Conservation (phyloP, 1,140 invertebrate species). For the Tenebrio molitor region DNA sequence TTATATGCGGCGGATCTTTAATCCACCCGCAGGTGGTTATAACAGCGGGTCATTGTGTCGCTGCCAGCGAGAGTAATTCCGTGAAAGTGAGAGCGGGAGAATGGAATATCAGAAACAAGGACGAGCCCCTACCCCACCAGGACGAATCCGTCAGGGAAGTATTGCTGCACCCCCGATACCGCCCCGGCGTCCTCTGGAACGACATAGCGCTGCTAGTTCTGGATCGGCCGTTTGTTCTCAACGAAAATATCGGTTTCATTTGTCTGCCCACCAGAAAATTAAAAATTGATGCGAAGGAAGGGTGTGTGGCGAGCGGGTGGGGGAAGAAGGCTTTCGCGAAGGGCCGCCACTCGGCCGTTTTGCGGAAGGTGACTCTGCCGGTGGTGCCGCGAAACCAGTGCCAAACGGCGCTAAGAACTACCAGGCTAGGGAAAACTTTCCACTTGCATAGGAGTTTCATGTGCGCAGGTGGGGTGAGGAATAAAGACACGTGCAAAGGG, state of each 20-base stretch:
- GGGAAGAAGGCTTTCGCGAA: slow-evolving; percentile 73
- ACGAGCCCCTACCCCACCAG: slow-evolving; percentile 69
- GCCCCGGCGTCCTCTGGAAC: slow-evolving; percentile 71
- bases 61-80: slow-evolving; percentile 15
- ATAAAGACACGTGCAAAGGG: slow-evolving; percentile 79
- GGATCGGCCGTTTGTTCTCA: slow-evolving; percentile 69
- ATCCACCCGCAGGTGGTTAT: slow-evolving; percentile 70
- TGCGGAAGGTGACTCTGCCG: slow-evolving; percentile 77
- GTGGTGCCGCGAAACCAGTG: slow-evolving; percentile 71
- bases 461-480: slow-evolving; percentile 79
- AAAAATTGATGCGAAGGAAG: slow-evolving; percentile 47
- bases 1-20: slow-evolving; percentile 72
- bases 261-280: slow-evolving; percentile 67
- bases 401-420: slow-evolving; percentile 70
- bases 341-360: slow-evolving; percentile 68
- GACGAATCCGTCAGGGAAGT: slow-evolving; percentile 53
- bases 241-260: slow-evolving; percentile 67
- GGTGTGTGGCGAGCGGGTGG: slow-evolving; percentile 76
- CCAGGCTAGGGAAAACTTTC: slow-evolving; percentile 74
- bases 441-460: slow-evolving; percentile 76
- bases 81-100: slow-evolving; percentile 69
- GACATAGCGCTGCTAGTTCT: slow-evolving; percentile 80
- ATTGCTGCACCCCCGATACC: slow-evolving; percentile 56
- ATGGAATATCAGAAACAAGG: slow-evolving; percentile 69
- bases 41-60: slow-evolving; percentile 76